A percentile compares a stretch with the other conserved stretches of the same genome.
Conservation (phyloP, 2,888 invertebrate genomes). For the Drosophila vallismaia region DNA sequence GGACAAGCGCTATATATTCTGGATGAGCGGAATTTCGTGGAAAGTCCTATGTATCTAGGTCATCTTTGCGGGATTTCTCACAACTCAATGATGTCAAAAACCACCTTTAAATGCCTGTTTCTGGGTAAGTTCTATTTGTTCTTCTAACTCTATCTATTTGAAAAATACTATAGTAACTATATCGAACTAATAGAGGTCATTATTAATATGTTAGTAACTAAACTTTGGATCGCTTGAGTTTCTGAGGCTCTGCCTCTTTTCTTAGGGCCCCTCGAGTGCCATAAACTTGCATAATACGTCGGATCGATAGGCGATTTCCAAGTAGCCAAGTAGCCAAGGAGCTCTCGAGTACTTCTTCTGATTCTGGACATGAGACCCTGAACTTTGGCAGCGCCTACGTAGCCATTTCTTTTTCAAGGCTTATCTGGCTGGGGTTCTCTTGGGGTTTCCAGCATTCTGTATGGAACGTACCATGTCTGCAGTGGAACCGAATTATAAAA, state of each 20-base stretch:
- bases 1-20: not conserved
- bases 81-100: too few relatives aligned
- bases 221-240: not conserved
- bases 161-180: too few relatives aligned
- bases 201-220: not conserved
- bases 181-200: not conserved
- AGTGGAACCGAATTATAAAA: constrained; percentile 24
- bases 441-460: not conserved
- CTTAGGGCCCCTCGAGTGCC: not conserved
- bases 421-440: constrained; percentile 14
- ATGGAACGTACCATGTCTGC: constrained; percentile 3
- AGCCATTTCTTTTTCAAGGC: constrained; percentile 1
- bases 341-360: constrained; percentile 1
- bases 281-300: constrained; percentile 42
- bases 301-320: constrained; percentile 7
- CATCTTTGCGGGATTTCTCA: not conserved
- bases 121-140: not conserved
- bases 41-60: not conserved
- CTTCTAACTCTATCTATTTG: too few relatives aligned
- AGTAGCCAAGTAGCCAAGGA: constrained; percentile 3
- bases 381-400: constrained; percentile 11
- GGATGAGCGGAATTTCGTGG: not conserved
- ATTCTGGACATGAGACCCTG: constrained; percentile 12
- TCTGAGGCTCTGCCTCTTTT: not conserved
- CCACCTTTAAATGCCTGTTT: not conserved